phyloP scores from a whole-genome alignment of 1,140 invertebrate species.

The Drosophila lacteicornis region DNA sequence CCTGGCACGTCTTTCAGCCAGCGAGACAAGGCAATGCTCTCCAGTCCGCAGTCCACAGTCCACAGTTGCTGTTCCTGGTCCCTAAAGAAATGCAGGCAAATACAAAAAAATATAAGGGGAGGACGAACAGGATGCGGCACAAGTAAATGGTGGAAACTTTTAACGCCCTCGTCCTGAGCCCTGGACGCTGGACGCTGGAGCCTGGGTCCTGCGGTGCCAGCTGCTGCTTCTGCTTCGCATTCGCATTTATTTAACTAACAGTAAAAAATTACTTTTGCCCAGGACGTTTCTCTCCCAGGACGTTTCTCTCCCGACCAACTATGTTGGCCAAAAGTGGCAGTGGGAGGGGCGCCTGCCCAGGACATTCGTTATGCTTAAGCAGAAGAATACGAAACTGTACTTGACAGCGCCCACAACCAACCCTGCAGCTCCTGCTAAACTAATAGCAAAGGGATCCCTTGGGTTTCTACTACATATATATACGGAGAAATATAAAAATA shows the following conservation, averaged over 20 bases:
- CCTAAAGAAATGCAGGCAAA: constrained; percentile 66
- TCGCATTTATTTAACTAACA: constrained; percentile 83
- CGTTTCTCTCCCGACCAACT: constrained; percentile 29
- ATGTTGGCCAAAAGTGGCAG: constrained; percentile 48
- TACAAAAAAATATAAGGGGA: constrained; percentile 14
- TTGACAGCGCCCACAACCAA: constrained; percentile 65
- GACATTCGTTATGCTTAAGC: constrained; percentile 84
- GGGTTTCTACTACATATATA: constrained; percentile 49
- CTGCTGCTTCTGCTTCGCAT: constrained; percentile 64
- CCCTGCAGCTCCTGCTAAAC: constrained; percentile 54
- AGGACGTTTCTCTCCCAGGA: constrained; percentile 63
- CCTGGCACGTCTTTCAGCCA: constrained; percentile 72
- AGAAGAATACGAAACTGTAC: constrained; percentile 83
- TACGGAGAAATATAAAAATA: constrained; percentile 57
- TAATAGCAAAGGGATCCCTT: constrained; percentile 70
- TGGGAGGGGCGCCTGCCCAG: constrained; percentile 27
- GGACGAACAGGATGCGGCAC: constrained; percentile 49
- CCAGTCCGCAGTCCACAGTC: constrained; percentile 2
- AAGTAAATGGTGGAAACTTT: constrained; percentile 76
- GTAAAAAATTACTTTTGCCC: constrained; percentile 82
- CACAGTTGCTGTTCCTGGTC: constrained; percentile 38
- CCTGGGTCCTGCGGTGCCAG: constrained; percentile 52
- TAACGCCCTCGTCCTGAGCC: constrained; percentile 68
- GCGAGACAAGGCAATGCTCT: constrained; percentile 67
- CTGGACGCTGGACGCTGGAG: neutral